Base-by-base conservation (phyloP, 2,797 vertebrate genomes). In the Sebastolobus altivelis region DNA sequence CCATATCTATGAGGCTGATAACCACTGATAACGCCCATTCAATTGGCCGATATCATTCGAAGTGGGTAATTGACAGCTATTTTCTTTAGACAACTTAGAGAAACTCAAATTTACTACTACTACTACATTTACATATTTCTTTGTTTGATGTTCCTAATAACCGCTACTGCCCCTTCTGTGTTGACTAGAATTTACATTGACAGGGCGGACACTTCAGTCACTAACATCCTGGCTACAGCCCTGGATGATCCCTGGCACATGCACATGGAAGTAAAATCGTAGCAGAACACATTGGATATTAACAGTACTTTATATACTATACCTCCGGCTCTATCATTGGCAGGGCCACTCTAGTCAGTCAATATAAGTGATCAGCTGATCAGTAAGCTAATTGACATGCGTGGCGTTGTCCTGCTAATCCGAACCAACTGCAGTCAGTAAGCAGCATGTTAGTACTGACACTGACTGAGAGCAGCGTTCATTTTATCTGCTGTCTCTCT, bases 321-420 rank as follows among this genome's bases (percentile, higher is more conserved):
- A 56, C 22, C 35, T 46, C 43, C 16, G 16, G 43, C 43, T 46
- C 43, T 1, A 35, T 54, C 46, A 58, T 20, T 35, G 8, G 6
- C 20, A 37, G 16, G 16, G 43, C 43, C 43, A 35, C 29, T 37
- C 29, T 4, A 29, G 25, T 77, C 35, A 10, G 14, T 52, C 49
- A 59, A 18, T 40, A 22, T 18, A 66, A 66, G 0, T 63, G 49
- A 81, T 25, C 6, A 60, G 35, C 61, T 31, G 25, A 71, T 81
- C 25, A 40, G 27, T 66, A 33, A 40, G 27, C 25, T 13, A 27
- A 5, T 40, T 65, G 38, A 31, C 6, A 58, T 65, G 22, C 59
- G 38, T 38, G 10, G 31, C 2, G 0, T 54, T 38, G 16, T 70
- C 56, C 5, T 33, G 18, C 52, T 56, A 18, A 31, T 14, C n/a